Conservation (phyloP, 2,888 invertebrate species). For the Leptura quadrifasciata region DNA sequence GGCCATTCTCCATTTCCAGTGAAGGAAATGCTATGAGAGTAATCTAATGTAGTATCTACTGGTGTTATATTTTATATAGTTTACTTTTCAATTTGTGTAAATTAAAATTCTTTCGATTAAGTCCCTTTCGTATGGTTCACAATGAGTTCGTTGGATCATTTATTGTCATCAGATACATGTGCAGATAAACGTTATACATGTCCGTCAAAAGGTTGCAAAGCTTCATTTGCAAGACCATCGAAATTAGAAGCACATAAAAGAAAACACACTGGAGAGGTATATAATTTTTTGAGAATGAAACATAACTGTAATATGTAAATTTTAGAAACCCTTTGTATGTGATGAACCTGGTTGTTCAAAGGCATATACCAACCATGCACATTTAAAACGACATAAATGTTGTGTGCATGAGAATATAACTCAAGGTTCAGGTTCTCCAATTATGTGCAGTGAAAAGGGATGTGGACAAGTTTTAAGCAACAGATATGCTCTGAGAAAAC, state of each 20-base stretch:
- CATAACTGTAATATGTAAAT: conserved; percentile 9
- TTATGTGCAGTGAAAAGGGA: conserved; percentile 56
- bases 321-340: conserved; percentile 63
- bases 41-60: no score
- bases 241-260: conserved; percentile 46
- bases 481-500: conserved; percentile 64
- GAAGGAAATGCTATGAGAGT: no score
- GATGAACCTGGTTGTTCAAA: conserved; percentile 59
- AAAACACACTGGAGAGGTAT: conserved; percentile 53
- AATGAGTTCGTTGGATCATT: no score
- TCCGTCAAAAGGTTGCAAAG: conserved; percentile 41
- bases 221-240: conserved; percentile 42
- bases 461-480: conserved; percentile 63
- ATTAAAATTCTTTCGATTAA: no score
- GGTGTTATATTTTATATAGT: no score
- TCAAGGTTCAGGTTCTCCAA: no score
- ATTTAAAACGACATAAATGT: conserved; percentile 63
- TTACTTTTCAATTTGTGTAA: no score
- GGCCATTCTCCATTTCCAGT: no score
- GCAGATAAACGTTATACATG: conserved; percentile 42
- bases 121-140: no score
- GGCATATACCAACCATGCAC: conserved; percentile 62
- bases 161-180: neutral
- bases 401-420: conserved; percentile 57
- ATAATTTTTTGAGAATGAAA: neutral